A percentile compares a stretch with the other conserved stretches of the same genome.
Evolutionary conservation across 1,140 invertebrate species (phyloP).

Genomic region (Subanguina moxae): DNA sequence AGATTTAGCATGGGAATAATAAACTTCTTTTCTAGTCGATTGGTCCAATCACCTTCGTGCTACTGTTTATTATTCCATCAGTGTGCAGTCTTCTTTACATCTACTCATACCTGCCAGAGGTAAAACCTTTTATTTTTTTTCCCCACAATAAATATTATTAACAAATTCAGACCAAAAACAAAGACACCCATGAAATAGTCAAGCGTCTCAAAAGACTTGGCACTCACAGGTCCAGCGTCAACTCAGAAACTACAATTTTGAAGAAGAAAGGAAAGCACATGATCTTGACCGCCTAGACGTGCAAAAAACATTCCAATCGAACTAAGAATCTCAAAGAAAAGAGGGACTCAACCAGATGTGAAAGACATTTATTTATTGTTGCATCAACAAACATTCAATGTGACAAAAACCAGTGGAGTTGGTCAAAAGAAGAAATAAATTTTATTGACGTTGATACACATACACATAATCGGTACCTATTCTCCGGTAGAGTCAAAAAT

Average conservation of each 20-base stretch:
- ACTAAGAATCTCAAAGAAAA: no score
- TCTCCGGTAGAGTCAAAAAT: no score
- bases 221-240: neutral
- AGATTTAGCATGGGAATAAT: neutral
- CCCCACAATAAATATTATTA: constrained; percentile 29
- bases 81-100: constrained; percentile 38
- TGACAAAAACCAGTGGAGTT: no score
- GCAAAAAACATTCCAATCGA: no score
- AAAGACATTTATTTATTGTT: no score
- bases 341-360: no score
- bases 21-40: constrained; percentile 35
- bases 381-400: no score
- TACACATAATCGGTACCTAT: no score
- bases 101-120: constrained; percentile 44
- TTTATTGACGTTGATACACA: no score
- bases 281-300: no score
- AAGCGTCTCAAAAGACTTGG: constrained; percentile 23
- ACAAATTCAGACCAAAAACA: constrained; percentile 41
- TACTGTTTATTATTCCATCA: constrained; percentile 48
- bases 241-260: neutral
- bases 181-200: constrained; percentile 44
- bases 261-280: neutral
- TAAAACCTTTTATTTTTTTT: constrained; percentile 7
- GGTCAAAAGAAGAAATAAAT: no score
- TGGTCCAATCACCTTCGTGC: constrained; percentile 46